These are phyloP conservation scores for Polyommatus icarus DNA, from an alignment of 2,888 invertebrate species.

Conservation along the genomic window DNA sequence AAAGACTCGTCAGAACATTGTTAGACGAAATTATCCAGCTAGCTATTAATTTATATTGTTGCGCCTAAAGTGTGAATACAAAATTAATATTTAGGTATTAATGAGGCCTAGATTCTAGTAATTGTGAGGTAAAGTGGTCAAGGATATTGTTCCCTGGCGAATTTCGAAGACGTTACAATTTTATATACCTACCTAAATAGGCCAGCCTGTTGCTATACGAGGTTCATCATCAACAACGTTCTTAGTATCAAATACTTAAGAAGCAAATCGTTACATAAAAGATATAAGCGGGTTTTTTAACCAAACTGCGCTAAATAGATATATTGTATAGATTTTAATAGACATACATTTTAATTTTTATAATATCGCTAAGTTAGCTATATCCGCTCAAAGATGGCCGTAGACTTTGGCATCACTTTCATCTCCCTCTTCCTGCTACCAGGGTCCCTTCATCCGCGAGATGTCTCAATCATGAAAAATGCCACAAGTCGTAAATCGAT, in stretches of 20 bases:
- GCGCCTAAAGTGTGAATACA: neutral
- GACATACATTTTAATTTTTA: too few relatives aligned
- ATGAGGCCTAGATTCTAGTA: slow-evolving; percentile 10
- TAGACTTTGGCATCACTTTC: neutral
- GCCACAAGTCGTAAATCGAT: slow-evolving; percentile 55
- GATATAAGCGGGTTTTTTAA: too few relatives aligned
- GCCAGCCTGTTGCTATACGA: neutral
- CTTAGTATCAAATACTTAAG: neutral
- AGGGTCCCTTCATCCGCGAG: neutral
- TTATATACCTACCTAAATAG: neutral
- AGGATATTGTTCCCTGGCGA: neutral
- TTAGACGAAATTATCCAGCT: neutral
- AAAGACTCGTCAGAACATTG: neutral
- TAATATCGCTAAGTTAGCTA: neutral
- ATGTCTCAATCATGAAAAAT: neutral
- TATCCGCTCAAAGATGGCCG: neutral
- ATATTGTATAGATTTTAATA: too few relatives aligned
- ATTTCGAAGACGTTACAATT: neutral
- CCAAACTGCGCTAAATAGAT: too few relatives aligned
- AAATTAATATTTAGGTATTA: slow-evolving; percentile 9
- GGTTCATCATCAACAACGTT: neutral
- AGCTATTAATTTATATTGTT: slow-evolving; percentile 5
- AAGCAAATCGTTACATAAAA: neutral
- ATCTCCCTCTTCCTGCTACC: neutral
- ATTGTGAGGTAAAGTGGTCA: neutral